Percentiles rank a stretch among this genome's conserved stretches.
Conservation (phyloP, 2,888 invertebrate species). For the Xylocampa areola region DNA sequence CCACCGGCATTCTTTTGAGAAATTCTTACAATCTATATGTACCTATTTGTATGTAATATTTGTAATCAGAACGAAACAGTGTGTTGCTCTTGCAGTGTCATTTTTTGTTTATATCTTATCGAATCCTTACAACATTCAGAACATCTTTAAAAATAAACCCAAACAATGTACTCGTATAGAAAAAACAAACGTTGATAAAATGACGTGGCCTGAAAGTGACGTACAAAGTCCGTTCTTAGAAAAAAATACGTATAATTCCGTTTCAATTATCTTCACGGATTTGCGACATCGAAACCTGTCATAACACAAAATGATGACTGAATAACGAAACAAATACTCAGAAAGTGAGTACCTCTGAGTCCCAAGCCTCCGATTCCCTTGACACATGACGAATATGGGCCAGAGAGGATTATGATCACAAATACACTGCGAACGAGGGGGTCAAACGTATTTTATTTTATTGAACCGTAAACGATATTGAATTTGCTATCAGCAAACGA, state of each 20-base stretch:
- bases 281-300: constrained; percentile 65
- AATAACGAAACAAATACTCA: constrained; percentile 62
- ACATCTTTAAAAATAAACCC: constrained; percentile 11
- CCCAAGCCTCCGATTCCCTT: constrained; percentile 33
- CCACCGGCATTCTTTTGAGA: too few relatives aligned
- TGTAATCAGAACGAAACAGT: constrained; percentile 18
- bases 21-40: too few relatives aligned
- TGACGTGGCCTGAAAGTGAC: constrained; percentile 57
- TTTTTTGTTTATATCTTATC: constrained; percentile 15
- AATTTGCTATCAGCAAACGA: constrained; percentile 34
- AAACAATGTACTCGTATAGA: constrained; percentile 23
- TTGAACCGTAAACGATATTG: constrained; percentile 49
- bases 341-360: constrained; percentile 37
- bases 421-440: constrained; percentile 59
- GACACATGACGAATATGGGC: constrained; percentile 65
- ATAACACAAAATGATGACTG: constrained; percentile 61
- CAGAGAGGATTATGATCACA: constrained; percentile 65
- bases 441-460: constrained; percentile 50
- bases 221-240: constrained; percentile 59
- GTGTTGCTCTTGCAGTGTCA: constrained; percentile 12
- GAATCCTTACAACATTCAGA: constrained; percentile 17
- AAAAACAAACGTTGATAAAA: constrained; percentile 55
- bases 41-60: too few relatives aligned
- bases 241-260: constrained; percentile 69
- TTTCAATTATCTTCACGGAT: constrained; percentile 76